Percentiles rank a stretch among this genome's conserved stretches.
phyloP scores from a whole-genome alignment of 64 coral and sea anemone genomes.

The Montipora cactus region DNA sequence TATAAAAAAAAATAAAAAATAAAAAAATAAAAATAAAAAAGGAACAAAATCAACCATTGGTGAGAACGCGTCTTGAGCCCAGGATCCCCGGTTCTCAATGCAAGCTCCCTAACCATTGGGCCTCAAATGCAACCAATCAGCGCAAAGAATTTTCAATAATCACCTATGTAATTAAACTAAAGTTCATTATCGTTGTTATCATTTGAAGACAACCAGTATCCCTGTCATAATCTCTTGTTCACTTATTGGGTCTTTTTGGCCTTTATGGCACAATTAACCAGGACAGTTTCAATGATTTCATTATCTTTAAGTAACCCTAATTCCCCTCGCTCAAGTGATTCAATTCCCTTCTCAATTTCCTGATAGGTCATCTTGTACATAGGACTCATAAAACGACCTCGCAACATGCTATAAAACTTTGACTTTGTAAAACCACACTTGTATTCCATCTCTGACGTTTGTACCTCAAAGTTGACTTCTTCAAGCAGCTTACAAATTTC shows the following conservation, averaged over 20 bases:
- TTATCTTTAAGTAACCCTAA: background rate
- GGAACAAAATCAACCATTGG: too few relatives aligned
- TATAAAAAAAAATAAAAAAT: too few relatives aligned
- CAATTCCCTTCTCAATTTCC: constrained; percentile 7
- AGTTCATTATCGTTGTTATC: too few relatives aligned
- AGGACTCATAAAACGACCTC: background rate
- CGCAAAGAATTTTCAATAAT: too few relatives aligned
- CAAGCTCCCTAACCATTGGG: too few relatives aligned
- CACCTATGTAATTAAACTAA: too few relatives aligned
- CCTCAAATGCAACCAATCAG: too few relatives aligned
- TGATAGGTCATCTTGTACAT: background rate
- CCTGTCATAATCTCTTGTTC: too few relatives aligned
- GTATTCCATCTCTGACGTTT: background rate
- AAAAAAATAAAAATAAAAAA: too few relatives aligned
- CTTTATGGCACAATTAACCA: background rate
- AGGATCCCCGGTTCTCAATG: too few relatives aligned
- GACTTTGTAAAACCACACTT: background rate
- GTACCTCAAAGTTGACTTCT: background rate
- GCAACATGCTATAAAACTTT: constrained; percentile 4
- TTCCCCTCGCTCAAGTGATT: background rate
- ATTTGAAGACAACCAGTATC: too few relatives aligned
- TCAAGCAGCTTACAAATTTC: background rate
- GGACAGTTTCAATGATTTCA: background rate
- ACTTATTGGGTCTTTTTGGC: background rate
- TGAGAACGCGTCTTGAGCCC: too few relatives aligned